A percentile compares a stretch with the other conserved stretches of the same genome.
Conservation (phyloP, 2,888 invertebrate genomes). For the Synergus laeviventris region DNA sequence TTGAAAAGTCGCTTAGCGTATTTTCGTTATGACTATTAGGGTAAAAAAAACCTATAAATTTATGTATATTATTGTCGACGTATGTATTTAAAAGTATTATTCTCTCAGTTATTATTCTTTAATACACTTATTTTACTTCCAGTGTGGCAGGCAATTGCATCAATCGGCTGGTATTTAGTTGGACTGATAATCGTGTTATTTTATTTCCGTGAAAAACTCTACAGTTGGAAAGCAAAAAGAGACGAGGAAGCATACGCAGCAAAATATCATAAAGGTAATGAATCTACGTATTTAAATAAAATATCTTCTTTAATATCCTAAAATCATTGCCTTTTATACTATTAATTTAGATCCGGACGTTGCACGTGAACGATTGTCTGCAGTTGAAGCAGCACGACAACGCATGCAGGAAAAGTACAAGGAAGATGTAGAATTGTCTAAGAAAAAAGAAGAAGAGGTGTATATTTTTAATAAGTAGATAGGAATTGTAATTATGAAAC, state of each 20-base stretch:
- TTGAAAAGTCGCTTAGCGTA: too few species aligned
- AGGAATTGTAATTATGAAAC: background rate
- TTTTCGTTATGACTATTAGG: too few species aligned
- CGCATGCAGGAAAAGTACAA: conserved; percentile 76
- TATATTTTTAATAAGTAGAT: conserved; percentile 36
- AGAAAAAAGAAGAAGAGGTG: conserved; percentile 73
- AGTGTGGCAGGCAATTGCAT: conserved; percentile 65
- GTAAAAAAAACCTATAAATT: too few species aligned
- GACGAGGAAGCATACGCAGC: conserved; percentile 74
- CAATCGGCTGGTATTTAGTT: conserved; percentile 75
- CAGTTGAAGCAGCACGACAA: conserved; percentile 72
- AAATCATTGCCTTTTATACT: background rate
- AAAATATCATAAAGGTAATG: conserved; percentile 77
- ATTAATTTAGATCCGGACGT: conserved; percentile 75
- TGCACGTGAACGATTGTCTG: conserved; percentile 67
- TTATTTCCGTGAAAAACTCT: conserved; percentile 69
- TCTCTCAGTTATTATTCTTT: too few species aligned
- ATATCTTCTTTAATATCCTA: background rate
- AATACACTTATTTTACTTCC: conserved; percentile 20
- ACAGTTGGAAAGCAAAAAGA: conserved; percentile 67
- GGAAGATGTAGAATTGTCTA: conserved; percentile 66
- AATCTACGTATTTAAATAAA: background rate
- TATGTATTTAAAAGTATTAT: too few species aligned
- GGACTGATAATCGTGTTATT: conserved; percentile 61
- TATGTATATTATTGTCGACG: too few species aligned